Evolutionary conservation across 2,797 vertebrate species (phyloP).

Genomic region (Euthynnus affinis): DNA sequence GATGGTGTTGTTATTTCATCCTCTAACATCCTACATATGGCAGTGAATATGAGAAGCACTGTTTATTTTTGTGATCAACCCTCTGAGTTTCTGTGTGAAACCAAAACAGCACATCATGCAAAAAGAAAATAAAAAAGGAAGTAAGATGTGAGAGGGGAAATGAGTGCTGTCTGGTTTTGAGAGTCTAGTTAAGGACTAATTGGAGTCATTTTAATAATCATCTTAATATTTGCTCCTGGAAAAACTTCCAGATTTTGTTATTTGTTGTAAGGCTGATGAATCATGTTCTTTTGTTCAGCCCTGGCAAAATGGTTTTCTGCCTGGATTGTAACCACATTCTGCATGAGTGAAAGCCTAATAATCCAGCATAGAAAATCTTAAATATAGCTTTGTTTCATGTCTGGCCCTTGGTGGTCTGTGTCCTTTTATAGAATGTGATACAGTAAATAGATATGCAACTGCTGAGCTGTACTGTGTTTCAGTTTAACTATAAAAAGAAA

Average conservation of each 20-base stretch:
- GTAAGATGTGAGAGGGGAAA: background rate
- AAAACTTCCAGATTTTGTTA: background rate
- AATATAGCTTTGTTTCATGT: background rate
- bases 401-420: background rate
- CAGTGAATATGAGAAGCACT: background rate
- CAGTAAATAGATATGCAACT: background rate
- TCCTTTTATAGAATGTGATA: background rate
- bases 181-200: background rate
- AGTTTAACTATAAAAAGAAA: background rate
- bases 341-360: background rate
- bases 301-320: background rate
- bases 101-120: constrained; percentile 5
- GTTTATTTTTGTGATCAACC: constrained; percentile 4
- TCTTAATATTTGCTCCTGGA: background rate
- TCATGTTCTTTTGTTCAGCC: background rate
- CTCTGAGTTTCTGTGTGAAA: constrained; percentile 7
- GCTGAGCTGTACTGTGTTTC: background rate
- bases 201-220: background rate
- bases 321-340: background rate
- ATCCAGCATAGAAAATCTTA: background rate
- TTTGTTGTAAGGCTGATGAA: background rate
- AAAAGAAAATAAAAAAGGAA: background rate
- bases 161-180: background rate
- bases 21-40: constrained; percentile 19
- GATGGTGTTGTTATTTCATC: constrained; percentile 9